phyloP scores from a whole-genome alignment of 2,797 vertebrate genomes.

The Melanogrammus aeglefinus region DNA sequence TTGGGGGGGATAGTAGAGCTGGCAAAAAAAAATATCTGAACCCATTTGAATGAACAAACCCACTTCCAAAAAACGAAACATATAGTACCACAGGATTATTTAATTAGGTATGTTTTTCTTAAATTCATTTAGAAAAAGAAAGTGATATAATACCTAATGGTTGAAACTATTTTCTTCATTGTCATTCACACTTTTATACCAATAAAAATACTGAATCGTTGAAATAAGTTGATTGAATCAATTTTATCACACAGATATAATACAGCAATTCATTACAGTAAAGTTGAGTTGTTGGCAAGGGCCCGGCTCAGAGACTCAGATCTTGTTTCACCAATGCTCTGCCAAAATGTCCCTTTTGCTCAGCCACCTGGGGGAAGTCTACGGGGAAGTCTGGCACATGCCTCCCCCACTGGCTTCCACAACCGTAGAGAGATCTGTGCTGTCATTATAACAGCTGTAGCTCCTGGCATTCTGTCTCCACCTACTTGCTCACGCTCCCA shows the following conservation, averaged over 20 bases:
- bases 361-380: background rate
- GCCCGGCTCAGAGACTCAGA: background rate
- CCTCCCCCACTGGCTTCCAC: too few relatives aligned
- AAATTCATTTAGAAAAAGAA: too few relatives aligned
- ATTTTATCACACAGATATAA: background rate
- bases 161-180: background rate
- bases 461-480: background rate
- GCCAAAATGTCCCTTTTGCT: background rate
- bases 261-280: background rate
- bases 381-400: background rate
- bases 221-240: background rate
- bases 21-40: too few relatives aligned
- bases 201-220: background rate
- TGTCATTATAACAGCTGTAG: background rate
- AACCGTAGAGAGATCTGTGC: background rate
- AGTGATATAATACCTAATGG: background rate
- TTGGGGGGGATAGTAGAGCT: too few relatives aligned
- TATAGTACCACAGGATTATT: too few relatives aligned
- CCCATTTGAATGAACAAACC: too few relatives aligned
- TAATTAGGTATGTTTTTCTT: too few relatives aligned
- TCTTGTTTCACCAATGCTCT: too few relatives aligned
- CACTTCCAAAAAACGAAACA: background rate
- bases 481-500: background rate
- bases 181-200: background rate
- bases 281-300: background rate